These are phyloP conservation scores for Caradrina kadenii DNA, from an alignment of 2,888 invertebrate genomes.

Conservation along the genomic window DNA sequence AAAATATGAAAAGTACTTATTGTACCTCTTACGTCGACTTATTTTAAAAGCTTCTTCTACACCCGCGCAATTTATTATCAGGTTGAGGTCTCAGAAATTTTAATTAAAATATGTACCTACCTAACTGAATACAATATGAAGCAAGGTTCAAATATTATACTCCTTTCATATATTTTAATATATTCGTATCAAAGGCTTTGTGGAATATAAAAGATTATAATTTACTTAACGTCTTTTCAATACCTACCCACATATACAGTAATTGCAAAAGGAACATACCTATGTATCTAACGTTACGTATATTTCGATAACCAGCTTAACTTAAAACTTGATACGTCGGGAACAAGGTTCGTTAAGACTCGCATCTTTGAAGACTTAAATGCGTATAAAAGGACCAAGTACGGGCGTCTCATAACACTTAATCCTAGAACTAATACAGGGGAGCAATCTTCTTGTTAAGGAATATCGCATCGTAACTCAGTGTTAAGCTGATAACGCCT, in stretches of 20 bases:
- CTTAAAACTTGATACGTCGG: background rate
- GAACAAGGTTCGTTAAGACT: background rate
- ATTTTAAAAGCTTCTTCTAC: background rate
- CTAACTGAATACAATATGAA: background rate
- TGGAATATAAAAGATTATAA: constrained; percentile 35
- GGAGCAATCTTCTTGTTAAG: constrained; percentile 36
- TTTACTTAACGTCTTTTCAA: constrained; percentile 24
- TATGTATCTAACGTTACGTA: background rate
- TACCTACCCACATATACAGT: background rate
- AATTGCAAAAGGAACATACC: background rate
- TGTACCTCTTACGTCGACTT: background rate
- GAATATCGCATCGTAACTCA: constrained; percentile 43
- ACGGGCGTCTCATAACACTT: constrained; percentile 35
- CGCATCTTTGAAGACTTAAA: constrained; percentile 1
- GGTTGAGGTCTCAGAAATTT: background rate
- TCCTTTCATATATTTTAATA: constrained; percentile 41
- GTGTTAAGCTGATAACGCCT: constrained; percentile 53
- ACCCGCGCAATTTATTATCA: background rate
- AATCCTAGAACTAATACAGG: constrained; percentile 43
- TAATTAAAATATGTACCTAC: constrained; percentile 25
- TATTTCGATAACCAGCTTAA: background rate
- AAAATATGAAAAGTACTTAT: constrained; percentile 12
- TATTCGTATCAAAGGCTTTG: constrained; percentile 33
- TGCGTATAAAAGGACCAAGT: constrained; percentile 10
- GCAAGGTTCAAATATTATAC: background rate